These are phyloP conservation scores for Lochmaea crataegi DNA, from an alignment of 2,888 invertebrate species.

Conservation along the genomic window DNA sequence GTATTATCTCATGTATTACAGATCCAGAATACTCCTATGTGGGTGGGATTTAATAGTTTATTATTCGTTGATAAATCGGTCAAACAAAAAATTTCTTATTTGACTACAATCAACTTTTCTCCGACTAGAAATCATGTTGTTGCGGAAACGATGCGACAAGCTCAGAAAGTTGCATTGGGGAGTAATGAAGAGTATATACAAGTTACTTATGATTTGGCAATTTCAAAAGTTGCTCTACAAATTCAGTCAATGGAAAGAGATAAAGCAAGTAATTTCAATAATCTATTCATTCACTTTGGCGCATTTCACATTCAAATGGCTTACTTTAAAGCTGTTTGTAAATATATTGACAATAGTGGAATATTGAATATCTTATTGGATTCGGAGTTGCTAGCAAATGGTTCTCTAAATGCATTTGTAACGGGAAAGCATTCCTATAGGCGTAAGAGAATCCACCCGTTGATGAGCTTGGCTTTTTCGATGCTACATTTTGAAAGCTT, in stretches of 20 bases:
- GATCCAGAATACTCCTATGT: constrained; percentile 54
- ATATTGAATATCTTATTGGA: constrained; percentile 17
- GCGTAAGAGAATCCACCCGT: constrained; percentile 45
- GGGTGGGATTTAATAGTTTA: constrained; percentile 54
- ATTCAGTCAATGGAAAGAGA: constrained; percentile 49
- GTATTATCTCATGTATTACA: constrained; percentile 48
- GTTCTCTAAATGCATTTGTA: constrained; percentile 45
- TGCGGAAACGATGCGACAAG: constrained; percentile 42
- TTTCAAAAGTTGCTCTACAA: constrained; percentile 51
- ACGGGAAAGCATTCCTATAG: constrained; percentile 44
- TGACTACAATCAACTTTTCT: constrained; percentile 51
- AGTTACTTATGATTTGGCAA: constrained; percentile 51
- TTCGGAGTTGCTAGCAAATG: constrained; percentile 38
- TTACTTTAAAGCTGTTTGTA: no score
- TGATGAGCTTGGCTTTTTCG: constrained; percentile 44
- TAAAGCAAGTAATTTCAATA: not conserved
- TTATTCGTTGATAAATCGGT: constrained; percentile 44
- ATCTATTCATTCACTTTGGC: not conserved
- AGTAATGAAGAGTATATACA: constrained; percentile 34
- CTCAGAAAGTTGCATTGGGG: no score
- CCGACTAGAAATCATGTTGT: constrained; percentile 53
- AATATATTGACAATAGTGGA: constrained; percentile 38
- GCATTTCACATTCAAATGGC: no score
- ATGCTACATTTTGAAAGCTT: constrained; percentile 42
- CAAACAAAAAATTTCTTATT: constrained; percentile 51